Conservation (phyloP, 2,113 vertebrate species). For the Rhinolophus ferrumequinum region DNA sequence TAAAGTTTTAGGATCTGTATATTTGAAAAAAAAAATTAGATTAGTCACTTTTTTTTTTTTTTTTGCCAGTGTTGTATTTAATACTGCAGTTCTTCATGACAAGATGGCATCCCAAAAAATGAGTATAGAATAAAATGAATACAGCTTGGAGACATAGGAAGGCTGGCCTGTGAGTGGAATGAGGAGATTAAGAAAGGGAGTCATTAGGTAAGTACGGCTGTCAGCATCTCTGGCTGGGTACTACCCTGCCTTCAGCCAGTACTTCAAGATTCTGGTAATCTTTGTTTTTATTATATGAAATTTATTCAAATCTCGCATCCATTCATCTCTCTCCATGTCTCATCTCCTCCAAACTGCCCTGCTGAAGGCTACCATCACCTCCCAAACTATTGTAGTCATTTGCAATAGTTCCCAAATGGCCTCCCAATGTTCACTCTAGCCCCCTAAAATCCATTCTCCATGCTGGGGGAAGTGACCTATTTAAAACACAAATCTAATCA, state of each 20-base stretch:
- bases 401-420: neutral
- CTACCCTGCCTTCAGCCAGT: neutral
- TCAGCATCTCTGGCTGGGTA: neutral
- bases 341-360: neutral
- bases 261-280: neutral
- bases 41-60: neutral
- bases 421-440: neutral
- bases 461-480: slow-evolving; percentile 43
- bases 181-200: neutral
- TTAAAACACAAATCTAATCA: slow-evolving; percentile 68
- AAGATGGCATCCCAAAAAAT: neutral
- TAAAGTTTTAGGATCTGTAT: neutral
- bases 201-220: neutral
- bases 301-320: neutral
- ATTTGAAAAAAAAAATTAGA: neutral
- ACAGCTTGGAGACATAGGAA: neutral
- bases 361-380: neutral
- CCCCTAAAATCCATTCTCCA: slow-evolving; percentile 61
- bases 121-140: neutral
- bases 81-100: neutral
- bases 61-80: neutral
- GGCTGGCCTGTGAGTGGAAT: neutral
- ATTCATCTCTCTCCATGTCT: neutral
- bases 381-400: neutral
- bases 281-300: slow-evolving; percentile 23